Percentiles rank a stretch among this genome's conserved stretches.
phyloP scores from a whole-genome alignment of 37 sponge, comb jelly and placozoan genomes.

The Petrosia ficiformis region DNA sequence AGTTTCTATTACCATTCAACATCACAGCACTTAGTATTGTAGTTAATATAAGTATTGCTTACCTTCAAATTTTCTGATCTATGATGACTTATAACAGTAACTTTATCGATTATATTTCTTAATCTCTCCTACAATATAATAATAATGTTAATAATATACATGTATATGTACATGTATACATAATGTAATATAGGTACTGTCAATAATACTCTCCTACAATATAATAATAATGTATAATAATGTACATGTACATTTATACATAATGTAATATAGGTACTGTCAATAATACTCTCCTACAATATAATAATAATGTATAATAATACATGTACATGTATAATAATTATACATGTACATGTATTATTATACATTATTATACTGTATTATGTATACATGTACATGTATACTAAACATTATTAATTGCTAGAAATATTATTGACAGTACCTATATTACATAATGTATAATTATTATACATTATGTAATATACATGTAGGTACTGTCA shows the following conservation, averaged over 20 bases:
- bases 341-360: too few species aligned
- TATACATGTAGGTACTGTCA: background rate
- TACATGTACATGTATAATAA: too few species aligned
- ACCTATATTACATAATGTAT: background rate
- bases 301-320: background rate
- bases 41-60: too few species aligned
- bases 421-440: background rate
- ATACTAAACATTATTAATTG: background rate
- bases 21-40: too few species aligned
- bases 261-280: background rate
- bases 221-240: too few species aligned
- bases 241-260: background rate
- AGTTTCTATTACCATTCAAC: too few species aligned
- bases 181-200: background rate
- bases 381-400: background rate
- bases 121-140: constrained; percentile 47
- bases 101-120: constrained; percentile 57
- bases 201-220: too few species aligned
- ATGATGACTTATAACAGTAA: constrained; percentile 71
- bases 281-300: too few species aligned
- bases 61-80: constrained; percentile 70
- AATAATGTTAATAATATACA: background rate
- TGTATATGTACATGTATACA: background rate
- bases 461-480: background rate
- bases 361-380: background rate